These are phyloP conservation scores for Prunella fulvescens DNA, from an alignment of 2,113 vertebrate species.

Conservation along the genomic window DNA sequence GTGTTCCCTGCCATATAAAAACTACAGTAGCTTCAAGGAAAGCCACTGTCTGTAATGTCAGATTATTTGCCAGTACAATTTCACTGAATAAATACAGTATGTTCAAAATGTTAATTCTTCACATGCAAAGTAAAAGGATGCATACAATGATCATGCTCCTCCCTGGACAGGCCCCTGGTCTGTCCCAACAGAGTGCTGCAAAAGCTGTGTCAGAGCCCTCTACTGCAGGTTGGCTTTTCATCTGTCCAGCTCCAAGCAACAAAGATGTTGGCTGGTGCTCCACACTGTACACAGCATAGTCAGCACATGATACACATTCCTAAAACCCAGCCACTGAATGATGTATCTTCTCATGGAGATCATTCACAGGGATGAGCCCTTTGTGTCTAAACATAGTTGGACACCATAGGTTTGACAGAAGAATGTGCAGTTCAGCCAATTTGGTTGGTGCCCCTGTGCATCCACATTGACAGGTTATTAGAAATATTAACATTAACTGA, in stretches of 20 bases:
- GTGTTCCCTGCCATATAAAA: background rate
- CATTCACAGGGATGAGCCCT: background rate
- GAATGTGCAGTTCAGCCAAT: background rate
- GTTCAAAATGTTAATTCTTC: background rate
- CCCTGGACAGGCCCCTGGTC: background rate
- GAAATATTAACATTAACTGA: background rate
- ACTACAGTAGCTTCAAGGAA: background rate
- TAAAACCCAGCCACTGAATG: background rate
- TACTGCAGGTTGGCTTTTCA: background rate
- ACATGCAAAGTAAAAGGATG: background rate
- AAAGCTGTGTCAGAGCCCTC: background rate
- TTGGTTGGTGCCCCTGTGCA: background rate
- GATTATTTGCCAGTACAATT: background rate
- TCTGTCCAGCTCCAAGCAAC: background rate
- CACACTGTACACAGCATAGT: accelerated
- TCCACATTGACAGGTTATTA: background rate
- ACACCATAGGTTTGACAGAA: background rate
- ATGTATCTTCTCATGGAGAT: background rate
- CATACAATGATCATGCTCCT: background rate
- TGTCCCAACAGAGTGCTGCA: background rate
- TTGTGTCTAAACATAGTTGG: background rate
- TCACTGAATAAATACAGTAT: background rate
- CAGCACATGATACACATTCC: background rate
- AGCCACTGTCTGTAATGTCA: background rate
- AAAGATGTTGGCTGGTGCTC: background rate